Evolutionary conservation across 2,113 vertebrate species (phyloP).

Genomic region (Scopus umbretta): DNA sequence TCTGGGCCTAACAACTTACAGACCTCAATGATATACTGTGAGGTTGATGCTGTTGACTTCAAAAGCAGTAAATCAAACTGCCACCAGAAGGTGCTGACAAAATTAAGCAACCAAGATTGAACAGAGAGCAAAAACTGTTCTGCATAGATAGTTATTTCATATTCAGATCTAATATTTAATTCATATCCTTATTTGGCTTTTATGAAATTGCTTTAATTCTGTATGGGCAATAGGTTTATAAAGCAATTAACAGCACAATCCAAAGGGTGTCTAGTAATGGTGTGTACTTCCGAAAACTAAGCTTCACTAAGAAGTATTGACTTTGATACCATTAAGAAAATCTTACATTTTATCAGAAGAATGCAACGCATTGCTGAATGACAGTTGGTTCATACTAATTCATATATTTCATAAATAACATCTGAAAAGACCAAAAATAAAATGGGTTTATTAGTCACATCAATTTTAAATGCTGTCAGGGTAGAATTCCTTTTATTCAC

Average conservation of each 20-base stretch:
- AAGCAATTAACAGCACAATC: constrained; percentile 19
- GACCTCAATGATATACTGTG: constrained; percentile 34
- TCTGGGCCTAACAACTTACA: constrained; percentile 19
- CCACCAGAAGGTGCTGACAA: constrained; percentile 18
- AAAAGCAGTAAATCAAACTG: constrained; percentile 19
- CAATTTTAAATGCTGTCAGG: background rate
- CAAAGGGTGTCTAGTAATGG: background rate
- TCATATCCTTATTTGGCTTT: constrained; percentile 43
- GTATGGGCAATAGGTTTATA: constrained; percentile 17
- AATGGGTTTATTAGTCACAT: background rate
- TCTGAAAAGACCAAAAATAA: background rate
- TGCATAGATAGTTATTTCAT: constrained; percentile 22
- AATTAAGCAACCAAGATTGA: constrained; percentile 31
- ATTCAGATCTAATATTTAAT: constrained; percentile 44
- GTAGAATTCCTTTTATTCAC: background rate
- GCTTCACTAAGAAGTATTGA: background rate
- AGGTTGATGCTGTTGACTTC: constrained; percentile 9
- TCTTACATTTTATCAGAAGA: background rate
- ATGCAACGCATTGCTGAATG: background rate
- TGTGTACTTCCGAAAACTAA: background rate
- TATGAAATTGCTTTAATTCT: constrained; percentile 39
- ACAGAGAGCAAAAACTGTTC: constrained; percentile 35
- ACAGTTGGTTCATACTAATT: background rate
- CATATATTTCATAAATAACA: background rate
- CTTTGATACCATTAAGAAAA: background rate